These are phyloP conservation scores for Lipotes vexillifer DNA, from an alignment of 2,113 vertebrate genomes.

Conservation along the genomic window DNA sequence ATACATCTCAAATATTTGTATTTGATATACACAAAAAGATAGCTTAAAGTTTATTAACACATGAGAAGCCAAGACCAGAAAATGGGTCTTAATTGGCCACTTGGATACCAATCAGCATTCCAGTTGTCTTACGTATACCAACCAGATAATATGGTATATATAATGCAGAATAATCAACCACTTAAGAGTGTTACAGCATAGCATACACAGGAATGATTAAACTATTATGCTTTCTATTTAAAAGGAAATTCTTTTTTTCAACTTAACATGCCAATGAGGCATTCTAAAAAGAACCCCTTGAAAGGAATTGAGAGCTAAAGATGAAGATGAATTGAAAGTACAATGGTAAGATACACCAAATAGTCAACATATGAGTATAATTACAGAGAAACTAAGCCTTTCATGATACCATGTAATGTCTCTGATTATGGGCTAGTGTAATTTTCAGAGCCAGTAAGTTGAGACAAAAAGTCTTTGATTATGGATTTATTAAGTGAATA, in stretches of 20 bases:
- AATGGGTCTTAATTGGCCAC: slow-evolving; percentile 77
- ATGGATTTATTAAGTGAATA: background rate
- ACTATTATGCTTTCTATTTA: slow-evolving; percentile 74
- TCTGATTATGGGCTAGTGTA: background rate
- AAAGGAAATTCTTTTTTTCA: slow-evolving; percentile 40
- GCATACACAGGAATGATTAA: slow-evolving; percentile 74
- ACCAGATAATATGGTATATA: slow-evolving; percentile 77
- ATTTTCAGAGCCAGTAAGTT: background rate
- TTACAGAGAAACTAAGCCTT: background rate
- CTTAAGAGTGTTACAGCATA: slow-evolving; percentile 61
- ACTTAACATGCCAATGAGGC: slow-evolving; percentile 65
- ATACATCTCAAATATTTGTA: slow-evolving; percentile 69
- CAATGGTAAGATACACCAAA: background rate
- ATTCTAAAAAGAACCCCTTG: slow-evolving; percentile 29
- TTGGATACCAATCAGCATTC: slow-evolving; percentile 78
- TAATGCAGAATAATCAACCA: slow-evolving; percentile 77
- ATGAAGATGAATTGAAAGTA: background rate
- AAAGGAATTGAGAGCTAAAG: background rate
- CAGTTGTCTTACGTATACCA: slow-evolving; percentile 78
- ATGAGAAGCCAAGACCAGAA: slow-evolving; percentile 76
- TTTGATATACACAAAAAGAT: slow-evolving; percentile 75
- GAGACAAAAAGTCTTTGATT: background rate
- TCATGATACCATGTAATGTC: background rate
- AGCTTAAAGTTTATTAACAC: slow-evolving; percentile 79
- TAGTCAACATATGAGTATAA: background rate